phyloP scores from a whole-genome alignment of 2,113 vertebrate genomes.

The Pygoscelis antarcticus region DNA sequence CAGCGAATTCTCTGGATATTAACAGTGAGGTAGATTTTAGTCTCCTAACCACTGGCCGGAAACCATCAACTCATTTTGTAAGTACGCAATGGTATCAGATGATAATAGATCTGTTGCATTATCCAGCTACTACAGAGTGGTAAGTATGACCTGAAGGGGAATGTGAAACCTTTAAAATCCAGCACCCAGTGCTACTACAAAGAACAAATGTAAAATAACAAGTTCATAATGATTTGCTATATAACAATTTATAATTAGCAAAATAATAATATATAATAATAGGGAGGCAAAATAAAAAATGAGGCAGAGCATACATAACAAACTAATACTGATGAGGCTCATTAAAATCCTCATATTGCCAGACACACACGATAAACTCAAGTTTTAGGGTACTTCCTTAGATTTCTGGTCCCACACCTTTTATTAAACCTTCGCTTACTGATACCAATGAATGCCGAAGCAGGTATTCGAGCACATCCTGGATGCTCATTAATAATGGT shows the following conservation, averaged over 20 bases:
- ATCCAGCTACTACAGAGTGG: not conserved
- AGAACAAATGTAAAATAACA: conserved; percentile 9
- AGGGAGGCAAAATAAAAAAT: not conserved
- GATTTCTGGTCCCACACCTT: not conserved
- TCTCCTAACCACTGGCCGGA: not conserved
- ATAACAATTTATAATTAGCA: not conserved
- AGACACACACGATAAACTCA: not conserved
- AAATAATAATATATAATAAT: too few relatives aligned
- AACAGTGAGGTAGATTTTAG: not conserved
- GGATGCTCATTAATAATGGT: not conserved
- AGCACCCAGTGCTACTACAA: not conserved
- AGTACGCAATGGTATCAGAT: not conserved
- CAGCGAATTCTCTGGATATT: not conserved
- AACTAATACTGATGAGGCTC: conserved; percentile 29
- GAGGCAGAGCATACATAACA: not conserved
- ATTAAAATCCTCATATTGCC: not conserved
- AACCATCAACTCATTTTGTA: not conserved
- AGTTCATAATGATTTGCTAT: not conserved
- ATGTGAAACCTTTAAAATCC: not conserved
- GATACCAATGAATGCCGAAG: not conserved
- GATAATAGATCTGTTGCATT: not conserved
- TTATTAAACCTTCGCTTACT: not conserved
- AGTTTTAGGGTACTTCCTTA: not conserved
- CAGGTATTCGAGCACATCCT: not conserved
- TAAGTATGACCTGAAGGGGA: not conserved